A percentile compares a stretch with the other conserved stretches of the same genome.
Conservation (phyloP, 2,113 vertebrate species). For the Macaca nemestrina region DNA sequence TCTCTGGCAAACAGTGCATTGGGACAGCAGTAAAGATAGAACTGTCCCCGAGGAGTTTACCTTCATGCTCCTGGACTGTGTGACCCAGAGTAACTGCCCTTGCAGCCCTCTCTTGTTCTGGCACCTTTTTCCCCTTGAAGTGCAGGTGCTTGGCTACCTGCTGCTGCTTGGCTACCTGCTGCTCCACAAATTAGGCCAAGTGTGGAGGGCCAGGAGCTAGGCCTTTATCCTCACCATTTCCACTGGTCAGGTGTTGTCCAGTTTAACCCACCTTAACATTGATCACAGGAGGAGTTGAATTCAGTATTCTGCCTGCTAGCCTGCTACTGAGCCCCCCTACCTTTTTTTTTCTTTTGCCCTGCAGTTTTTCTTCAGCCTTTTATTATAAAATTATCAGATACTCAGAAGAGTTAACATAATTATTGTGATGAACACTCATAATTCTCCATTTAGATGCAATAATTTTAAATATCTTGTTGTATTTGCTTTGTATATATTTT, state of each 20-base stretch:
- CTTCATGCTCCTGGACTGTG: neutral
- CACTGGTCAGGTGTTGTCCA: neutral
- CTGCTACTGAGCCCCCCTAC: too few relatives aligned
- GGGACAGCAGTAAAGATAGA: neutral
- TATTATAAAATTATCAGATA: constrained; percentile 44
- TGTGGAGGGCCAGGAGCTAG: neutral
- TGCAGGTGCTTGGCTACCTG: neutral
- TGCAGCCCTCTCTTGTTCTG: neutral
- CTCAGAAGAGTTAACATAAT: neutral
- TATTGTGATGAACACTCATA: neutral
- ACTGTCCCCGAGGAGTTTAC: neutral
- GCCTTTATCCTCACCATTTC: neutral
- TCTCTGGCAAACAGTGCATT: neutral
- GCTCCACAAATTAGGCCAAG: neutral
- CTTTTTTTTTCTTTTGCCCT: neutral
- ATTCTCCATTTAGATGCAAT: neutral
- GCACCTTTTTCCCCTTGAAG: neutral
- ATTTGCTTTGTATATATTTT: neutral
- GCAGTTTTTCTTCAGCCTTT: neutral
- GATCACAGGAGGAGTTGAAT: neutral
- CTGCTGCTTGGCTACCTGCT: neutral
- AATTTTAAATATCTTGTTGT: neutral
- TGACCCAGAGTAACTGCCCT: neutral
- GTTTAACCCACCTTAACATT: neutral
- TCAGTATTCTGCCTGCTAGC: neutral